These are phyloP conservation scores for Geopemphigus sp. DNA, from an alignment of 1,140 invertebrate genomes.

Conservation along the genomic window DNA sequence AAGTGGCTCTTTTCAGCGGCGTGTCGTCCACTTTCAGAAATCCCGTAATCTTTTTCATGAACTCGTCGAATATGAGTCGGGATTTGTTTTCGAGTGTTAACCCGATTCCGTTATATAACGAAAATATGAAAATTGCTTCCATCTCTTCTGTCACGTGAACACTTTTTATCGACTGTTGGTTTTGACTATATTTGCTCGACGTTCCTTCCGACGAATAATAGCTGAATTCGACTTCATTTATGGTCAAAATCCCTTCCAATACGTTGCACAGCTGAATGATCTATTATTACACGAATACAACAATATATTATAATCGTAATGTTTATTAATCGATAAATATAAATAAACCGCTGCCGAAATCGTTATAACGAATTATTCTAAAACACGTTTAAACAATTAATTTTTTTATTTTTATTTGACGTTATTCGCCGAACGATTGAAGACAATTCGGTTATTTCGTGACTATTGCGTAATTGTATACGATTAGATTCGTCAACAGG, in stretches of 20 bases:
- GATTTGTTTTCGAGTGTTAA: conserved; percentile 70
- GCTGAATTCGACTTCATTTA: conserved; percentile 40
- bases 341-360: too few relatives aligned
- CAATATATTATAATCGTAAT: neutral
- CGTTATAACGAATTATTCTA: too few relatives aligned
- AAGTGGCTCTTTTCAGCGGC: conserved; percentile 26
- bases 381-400: too few relatives aligned
- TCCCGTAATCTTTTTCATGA: conserved; percentile 72
- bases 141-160: conserved; percentile 58
- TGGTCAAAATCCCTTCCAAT: conserved; percentile 67
- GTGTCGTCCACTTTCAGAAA: conserved; percentile 57
- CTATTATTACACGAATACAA: conserved; percentile 55
- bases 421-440: too few relatives aligned
- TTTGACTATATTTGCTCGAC: neutral
- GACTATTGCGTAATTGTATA: too few relatives aligned
- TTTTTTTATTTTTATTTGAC: too few relatives aligned
- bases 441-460: too few relatives aligned
- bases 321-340: too few relatives aligned
- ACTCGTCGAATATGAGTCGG: conserved; percentile 72
- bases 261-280: conserved; percentile 78
- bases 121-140: conserved; percentile 72
- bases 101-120: conserved; percentile 80
- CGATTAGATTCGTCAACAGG: too few relatives aligned
- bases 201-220: conserved; percentile 47
- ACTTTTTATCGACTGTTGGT: conserved; percentile 53